Evolutionary conservation across 1,140 invertebrate species (phyloP).

Genomic region (Bombus picipes): DNA sequence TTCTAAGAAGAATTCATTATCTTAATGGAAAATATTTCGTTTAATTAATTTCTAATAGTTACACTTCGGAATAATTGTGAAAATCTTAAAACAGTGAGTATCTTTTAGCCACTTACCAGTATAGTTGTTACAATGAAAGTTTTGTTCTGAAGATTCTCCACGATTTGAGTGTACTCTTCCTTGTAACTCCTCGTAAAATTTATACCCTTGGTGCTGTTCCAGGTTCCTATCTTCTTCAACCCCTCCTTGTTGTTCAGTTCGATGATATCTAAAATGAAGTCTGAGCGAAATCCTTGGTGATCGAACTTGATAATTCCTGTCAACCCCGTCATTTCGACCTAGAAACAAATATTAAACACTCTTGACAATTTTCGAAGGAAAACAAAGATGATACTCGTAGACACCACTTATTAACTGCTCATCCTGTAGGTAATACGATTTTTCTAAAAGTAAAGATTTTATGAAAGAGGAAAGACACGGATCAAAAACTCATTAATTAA

Average conservation of each 20-base stretch:
- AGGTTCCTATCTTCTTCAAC: conserved; percentile 92
- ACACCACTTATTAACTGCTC: too few relatives aligned
- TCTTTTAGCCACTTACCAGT: conserved; percentile 86
- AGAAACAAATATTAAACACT: conserved; percentile 21
- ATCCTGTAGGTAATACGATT: too few relatives aligned
- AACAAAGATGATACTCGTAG: neutral
- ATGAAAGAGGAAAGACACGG: too few relatives aligned
- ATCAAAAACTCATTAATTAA: too few relatives aligned
- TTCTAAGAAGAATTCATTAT: too few relatives aligned
- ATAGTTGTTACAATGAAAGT: conserved; percentile 96
- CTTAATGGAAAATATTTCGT: neutral
- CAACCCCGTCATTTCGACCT: conserved; percentile 95
- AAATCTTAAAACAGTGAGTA: neutral
- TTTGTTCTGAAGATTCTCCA: conserved; percentile 95
- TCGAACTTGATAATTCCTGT: conserved; percentile 97
- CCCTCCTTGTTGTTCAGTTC: conserved; percentile 91
- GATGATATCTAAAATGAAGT: conserved; percentile 95
- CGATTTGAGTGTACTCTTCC: conserved; percentile 91
- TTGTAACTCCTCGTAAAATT: conserved; percentile 95
- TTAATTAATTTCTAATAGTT: neutral
- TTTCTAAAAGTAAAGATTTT: too few relatives aligned
- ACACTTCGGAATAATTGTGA: neutral
- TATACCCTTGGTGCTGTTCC: conserved; percentile 93
- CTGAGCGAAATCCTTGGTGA: conserved; percentile 95
- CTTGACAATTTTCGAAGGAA: neutral